These are phyloP conservation scores for Hyperoplus immaculatus DNA, from an alignment of 2,797 vertebrate species.

Conservation along the genomic window DNA sequence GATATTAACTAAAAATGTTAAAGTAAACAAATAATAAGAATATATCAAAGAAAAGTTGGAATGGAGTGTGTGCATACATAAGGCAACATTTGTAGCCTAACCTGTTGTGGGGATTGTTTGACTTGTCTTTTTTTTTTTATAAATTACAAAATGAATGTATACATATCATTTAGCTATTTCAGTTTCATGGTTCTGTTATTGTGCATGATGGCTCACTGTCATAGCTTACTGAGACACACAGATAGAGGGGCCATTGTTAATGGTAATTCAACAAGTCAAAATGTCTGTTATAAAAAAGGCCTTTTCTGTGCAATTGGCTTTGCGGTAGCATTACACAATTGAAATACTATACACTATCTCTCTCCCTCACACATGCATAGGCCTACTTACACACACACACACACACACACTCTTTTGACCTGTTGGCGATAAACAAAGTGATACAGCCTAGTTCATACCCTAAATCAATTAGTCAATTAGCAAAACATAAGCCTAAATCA, in stretches of 20 bases:
- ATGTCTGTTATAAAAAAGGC: background rate
- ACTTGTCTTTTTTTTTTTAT: background rate
- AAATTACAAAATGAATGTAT: too few species aligned
- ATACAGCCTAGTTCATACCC: too few species aligned
- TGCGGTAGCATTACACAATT: too few species aligned
- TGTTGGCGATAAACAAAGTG: too few species aligned
- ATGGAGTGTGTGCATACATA: background rate
- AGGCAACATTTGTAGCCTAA: background rate
- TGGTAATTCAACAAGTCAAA: background rate
- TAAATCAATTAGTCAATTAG: background rate
- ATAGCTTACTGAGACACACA: background rate
- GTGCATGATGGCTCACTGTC: background rate
- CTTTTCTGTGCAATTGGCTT: background rate
- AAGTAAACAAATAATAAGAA: background rate
- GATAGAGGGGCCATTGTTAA: background rate
- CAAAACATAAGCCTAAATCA: background rate
- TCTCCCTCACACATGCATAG: background rate
- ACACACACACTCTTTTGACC: background rate
- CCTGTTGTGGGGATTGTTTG: background rate
- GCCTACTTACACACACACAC: background rate
- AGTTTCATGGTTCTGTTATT: background rate
- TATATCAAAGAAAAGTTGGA: background rate
- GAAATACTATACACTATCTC: too few species aligned
- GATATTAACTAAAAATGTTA: background rate
- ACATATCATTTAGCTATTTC: too few species aligned